Base-by-base conservation (phyloP, 2,888 invertebrate genomes). In the Subacronicta megacephala region DNA sequence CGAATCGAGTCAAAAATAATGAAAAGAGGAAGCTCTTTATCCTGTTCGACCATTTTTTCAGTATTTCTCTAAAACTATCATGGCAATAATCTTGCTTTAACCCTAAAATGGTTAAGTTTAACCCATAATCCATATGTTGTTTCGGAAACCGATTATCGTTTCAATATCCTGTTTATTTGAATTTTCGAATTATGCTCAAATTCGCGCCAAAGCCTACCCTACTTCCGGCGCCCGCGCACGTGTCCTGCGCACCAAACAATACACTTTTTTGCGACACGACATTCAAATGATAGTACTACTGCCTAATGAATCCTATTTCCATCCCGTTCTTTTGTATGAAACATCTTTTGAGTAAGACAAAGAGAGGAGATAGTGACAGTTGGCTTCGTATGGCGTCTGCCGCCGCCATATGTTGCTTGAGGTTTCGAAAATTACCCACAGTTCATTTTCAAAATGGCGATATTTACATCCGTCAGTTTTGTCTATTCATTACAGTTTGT, bases 331-430 rank as follows among this genome's bases (percentile, higher is more conserved):
- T 43, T 76, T 37, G 35, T 35, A 52, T 40, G n/a, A 10, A 53
- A 66, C 67, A 60, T 61, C 33, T 10, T 42, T 23, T 50, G 42
- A 17, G 75, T 40, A 52, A 38, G 80, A 91, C 54, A 77, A 84
- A 71, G 91, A 92, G 58, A 78, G 81, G 47, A 62, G 42, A 82
- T 51, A 67, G 26, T 87, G 86, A 93, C 93, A 94, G 93, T 93
- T 94, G 93, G 93, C 82, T 54, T 71, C 85, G 82, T 81, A 84
- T 88, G 89, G 93, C 93, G 93, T 93, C 92, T 93, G 93, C 93
- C 86, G 87, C 82, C 66, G 81, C 93, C 93, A 94, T 93, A 93
- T 93, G 93, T 77, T 88, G 88, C 82, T 90, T 93, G 93, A 93
- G 93, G 93, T 93, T 93, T 90, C 81, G 87, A 84, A 93, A 93